Evolutionary conservation across 2,113 vertebrate species (phyloP), one percentile per base, ranked within the genome.

Genomic region (Alexandromys fortis): DNA sequence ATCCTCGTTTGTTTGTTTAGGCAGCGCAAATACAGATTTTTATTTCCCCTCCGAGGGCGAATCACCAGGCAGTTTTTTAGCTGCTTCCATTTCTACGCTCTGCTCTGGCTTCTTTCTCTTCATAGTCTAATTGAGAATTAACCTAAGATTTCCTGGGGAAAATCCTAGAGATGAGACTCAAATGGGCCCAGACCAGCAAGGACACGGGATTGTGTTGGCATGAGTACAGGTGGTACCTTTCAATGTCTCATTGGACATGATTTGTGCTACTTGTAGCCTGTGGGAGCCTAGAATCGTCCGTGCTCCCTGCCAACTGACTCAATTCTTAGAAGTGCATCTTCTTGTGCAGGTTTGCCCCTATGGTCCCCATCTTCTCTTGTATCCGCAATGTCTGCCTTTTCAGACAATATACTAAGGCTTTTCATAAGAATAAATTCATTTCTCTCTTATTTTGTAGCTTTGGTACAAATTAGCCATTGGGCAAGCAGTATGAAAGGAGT

Each of bases 1-100:
- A n/a, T 85, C 35, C 77, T 86, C 13, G 83, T 95, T 89, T 83
- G 35, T 89, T 89, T 55, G 77, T 89, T 38, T 89, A 85, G 52
- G 52, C 78, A 49, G 21, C 65, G 14, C 42, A 63, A 42, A 92
- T 68, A 45, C 33, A 92, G 22, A 82, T 85, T 90, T 90, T 68
- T 68, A 68, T 90, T 63, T 79, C 30, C n/a, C 63, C 49, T 78
- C 61, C 19, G 45, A 72, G 45, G 33, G 33, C 16, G 42, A 96
- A 83, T 70, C 17, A 22, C 86, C 22, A 77, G 38, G 70, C 38
- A 73, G 55, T 58, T 67, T 67, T 19, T 82, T 91, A 55, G 47
- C 82, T 95, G 38, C 21, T 89, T 86, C 72, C 68, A 79, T 92
- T 94, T 90, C 73, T 61, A 16, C 35, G 8, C 58, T 63, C 17